Evolutionary conservation across 2,888 invertebrate genomes (phyloP), one percentile per base, ranked within the genome.

Genomic region (Sphaeridia pumilis): DNA sequence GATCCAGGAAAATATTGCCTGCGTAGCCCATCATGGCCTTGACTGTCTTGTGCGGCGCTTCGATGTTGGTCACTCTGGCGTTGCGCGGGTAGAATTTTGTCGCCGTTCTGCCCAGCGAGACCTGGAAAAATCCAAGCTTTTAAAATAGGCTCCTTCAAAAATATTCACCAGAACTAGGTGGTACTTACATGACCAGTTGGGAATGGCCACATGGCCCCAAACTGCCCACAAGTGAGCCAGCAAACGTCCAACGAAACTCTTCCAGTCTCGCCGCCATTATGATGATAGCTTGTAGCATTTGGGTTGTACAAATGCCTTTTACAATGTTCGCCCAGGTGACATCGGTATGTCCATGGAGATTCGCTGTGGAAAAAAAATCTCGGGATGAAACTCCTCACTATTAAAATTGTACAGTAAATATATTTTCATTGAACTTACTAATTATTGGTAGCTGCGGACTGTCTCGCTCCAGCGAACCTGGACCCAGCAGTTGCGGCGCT

Each of bases 121-220:
- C 57, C 62, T 62, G 50, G 2, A 49, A 47, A 12, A 47, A 44
- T 20, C n/a, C n/a, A n/a, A n/a, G n/a, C n/a, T n/a, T n/a, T n/a
- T n/a, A n/a, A n/a, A n/a, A n/a, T n/a, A n/a, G n/a, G n/a, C n/a
- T n/a, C n/a, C n/a, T n/a, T n/a, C n/a, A n/a, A n/a, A n/a, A n/a
- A n/a, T n/a, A n/a, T n/a, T n/a, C n/a, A n/a, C n/a, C n/a, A n/a
- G n/a, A n/a, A n/a, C n/a, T n/a, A n/a, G n/a, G n/a, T n/a, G n/a
- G 28, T 10, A 43, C 42, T 46, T 47, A 63, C 62, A 49, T 62
- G 53, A 4, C 66, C 73, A 0, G 79, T 77, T 0, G 84, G 84
- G 63, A 72, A 70, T 0, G 84, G 84, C 84, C 84, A 84, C 5
- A 84, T 71, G 0, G 78, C 74, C 0, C 83, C 82, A 61, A 76